Evolutionary conservation across 2,797 vertebrate species (phyloP), one percentile per base, ranked within the genome.

Genomic region (Oreortyx pictus): DNA sequence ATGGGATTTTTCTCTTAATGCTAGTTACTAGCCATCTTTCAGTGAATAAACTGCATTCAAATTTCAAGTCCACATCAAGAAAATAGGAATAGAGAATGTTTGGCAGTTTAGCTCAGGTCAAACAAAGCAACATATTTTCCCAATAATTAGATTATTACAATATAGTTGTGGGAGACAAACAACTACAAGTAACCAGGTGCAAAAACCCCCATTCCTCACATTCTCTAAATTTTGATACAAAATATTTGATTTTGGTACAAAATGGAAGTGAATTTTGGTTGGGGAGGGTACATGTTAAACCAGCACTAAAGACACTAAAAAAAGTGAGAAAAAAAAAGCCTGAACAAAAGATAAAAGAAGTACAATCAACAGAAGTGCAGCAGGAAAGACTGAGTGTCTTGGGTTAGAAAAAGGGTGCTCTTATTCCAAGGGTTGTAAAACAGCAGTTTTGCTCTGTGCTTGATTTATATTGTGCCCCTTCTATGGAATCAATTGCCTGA

Each of bases 391-490:
- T 92, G 91, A 96, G 87, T 89, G 70, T 66, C 76, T 70, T 72
- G 59, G 91, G 37, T 91, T 62, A 90, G 85, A 95, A 91, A 94
- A 94, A 94, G 62, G 79, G 85, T 91, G 54, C 82, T 94, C 91
- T 95, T 92, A 80, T 85, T 90, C 84, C n/a, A 64, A 56, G 91
- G 91, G 87, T 89, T 94, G 80, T 75, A 88, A 92, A 94, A 88
- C 62, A 87, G 93, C 66, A 86, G 82, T 93, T 94, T 89, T 93
- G 62, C 43, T 83, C 43, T 66, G 64, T 1, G 27, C 92, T 94
- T 96, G 95, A 96, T 96, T 96, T 95, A 91, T 95, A 96, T 91
- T 94, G 87, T 93, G 80, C 82, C 89, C 77, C 73, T 89, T 96
- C 89, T 92, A 95, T 88, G 87, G 93, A 95, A 95, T 95, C 93